phyloP scores from a whole-genome alignment of 2,113 vertebrate species.

The Callithrix jacchus region DNA sequence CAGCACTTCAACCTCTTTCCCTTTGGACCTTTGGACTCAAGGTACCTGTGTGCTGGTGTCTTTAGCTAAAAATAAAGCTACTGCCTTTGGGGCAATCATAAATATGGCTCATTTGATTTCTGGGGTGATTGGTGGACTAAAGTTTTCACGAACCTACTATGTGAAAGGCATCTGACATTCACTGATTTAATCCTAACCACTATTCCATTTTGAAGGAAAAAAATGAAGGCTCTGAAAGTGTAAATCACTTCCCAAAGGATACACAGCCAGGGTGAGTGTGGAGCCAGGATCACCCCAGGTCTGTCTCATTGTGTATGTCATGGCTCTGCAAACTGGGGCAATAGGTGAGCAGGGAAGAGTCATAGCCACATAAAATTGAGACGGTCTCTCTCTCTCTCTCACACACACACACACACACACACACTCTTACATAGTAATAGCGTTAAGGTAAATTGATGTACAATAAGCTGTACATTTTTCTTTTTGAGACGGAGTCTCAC shows the following conservation, averaged over 20 bases:
- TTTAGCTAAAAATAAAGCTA: slow-evolving; percentile 10
- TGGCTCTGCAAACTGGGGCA: neutral
- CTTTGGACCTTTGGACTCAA: neutral
- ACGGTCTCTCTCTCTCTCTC: too few species aligned
- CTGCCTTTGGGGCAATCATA: neutral
- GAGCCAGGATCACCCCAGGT: neutral
- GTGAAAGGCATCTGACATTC: neutral
- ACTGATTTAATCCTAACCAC: neutral
- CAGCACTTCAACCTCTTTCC: neutral
- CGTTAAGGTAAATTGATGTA: neutral
- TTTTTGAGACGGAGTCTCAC: too few species aligned
- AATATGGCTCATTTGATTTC: neutral
- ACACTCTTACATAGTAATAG: neutral
- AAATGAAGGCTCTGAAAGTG: neutral
- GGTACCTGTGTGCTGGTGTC: neutral
- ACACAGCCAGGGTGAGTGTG: neutral
- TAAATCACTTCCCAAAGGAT: neutral
- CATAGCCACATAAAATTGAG: neutral
- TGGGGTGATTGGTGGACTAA: neutral
- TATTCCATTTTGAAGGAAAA: neutral
- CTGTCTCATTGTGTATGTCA: neutral
- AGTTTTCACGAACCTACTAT: neutral
- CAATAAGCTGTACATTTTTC: neutral
- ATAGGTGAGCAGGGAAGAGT: neutral
- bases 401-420: too few species aligned